Base-by-base conservation (phyloP, 2,888 invertebrate species). In the Eurytoma adleriae region DNA sequence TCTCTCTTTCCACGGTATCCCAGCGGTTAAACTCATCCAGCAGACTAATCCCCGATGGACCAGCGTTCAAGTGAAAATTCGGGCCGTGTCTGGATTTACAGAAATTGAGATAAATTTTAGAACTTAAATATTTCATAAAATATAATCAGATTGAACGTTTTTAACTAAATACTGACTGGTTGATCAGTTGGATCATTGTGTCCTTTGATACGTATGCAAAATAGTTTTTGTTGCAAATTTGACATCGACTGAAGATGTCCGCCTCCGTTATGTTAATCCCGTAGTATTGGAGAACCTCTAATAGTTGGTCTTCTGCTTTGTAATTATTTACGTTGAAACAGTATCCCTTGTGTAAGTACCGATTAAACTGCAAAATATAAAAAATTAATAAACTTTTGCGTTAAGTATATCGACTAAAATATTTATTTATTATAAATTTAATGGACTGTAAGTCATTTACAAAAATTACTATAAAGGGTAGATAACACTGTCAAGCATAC, bases 181-280 rank as follows among this genome's bases (percentile, higher is more conserved):
- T n/a, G 14, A 59, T 50, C 12, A 77, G 27, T 20, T 88, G 85
- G 18, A 87, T 81, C 91, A 93, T 92, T 12, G 91, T 89, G 0
- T 90, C 87, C 75, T 88, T 89, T 1, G 91, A 86, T 18, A 92
- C 86, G 85, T 91, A 89, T 3, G 91, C 88, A 83, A 92, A 93
- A 81, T 90, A 91, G 70, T 91, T 90, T 27, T 89, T 86, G 84
- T 93, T 93, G 85, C 93, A 93, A n/a, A 87, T 85, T 91, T 92
- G 93, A 90, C 97, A 97, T 84, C 95, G 92, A 85, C 93, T 94
- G 86, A 95, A 94, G 82, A 96, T 92, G 90, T 96, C 93, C 81
- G 92, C 92, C 87, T 93, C 92, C 50, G 92, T 92, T 68, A 96
- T 92, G 62, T 89, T 88, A 78, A 96, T 92, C 87, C 94, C 94